Percentiles rank a stretch among this genome's conserved stretches.
phyloP scores from a whole-genome alignment of 2,888 invertebrate species.

The Agrilus biguttatus region DNA sequence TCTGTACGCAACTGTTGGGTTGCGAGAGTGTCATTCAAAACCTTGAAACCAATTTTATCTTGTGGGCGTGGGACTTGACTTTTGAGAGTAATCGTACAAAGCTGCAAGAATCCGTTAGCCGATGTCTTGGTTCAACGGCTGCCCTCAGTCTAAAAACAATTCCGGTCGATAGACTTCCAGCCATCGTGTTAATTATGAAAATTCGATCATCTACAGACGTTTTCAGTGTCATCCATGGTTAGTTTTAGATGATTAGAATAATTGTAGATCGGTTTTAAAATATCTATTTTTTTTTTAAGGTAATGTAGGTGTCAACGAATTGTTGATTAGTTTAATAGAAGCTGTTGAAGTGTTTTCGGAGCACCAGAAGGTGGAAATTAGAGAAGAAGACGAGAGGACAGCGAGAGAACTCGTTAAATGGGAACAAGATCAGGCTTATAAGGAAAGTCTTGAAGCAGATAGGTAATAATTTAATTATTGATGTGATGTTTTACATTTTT shows the following conservation, averaged over 20 bases:
- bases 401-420: constrained; percentile 78
- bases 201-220: constrained; percentile 81
- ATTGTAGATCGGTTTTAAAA: neutral
- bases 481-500: neutral
- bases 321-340: constrained; percentile 75
- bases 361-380: constrained; percentile 61
- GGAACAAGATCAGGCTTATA: constrained; percentile 90
- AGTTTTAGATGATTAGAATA: constrained; percentile 8
- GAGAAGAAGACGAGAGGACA: constrained; percentile 76
- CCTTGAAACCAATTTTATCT: constrained; percentile 76
- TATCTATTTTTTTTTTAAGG: constrained; percentile 30
- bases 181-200: constrained; percentile 78
- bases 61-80: constrained; percentile 97
- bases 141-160: constrained; percentile 74
- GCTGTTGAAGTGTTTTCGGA: constrained; percentile 74
- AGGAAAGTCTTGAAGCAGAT: constrained; percentile 75
- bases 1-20: constrained; percentile 88
- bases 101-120: constrained; percentile 60
- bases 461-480: constrained; percentile 33
- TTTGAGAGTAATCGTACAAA: constrained; percentile 71
- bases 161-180: constrained; percentile 75
- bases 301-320: constrained; percentile 78
- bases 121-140: constrained; percentile 68
- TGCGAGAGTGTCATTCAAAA: constrained; percentile 83
- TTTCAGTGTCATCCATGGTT: constrained; percentile 78